Conservation (phyloP, 2,888 invertebrate species). For the Pediacus dermestoides region DNA sequence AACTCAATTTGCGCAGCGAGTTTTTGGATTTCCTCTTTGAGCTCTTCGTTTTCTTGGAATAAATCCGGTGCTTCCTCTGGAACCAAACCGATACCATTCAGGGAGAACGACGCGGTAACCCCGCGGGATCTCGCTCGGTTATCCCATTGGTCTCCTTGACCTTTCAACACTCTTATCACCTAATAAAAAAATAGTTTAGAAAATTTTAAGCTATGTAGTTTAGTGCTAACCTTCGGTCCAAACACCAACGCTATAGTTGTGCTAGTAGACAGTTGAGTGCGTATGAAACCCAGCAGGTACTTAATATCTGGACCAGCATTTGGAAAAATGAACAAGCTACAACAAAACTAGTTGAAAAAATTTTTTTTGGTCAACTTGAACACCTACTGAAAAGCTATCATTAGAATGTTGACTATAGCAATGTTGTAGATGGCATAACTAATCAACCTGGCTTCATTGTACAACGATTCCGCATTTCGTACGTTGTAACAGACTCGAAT, state of each 20-base stretch:
- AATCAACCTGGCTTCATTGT: slow-evolving; percentile 89
- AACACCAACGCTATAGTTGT: slow-evolving; percentile 81
- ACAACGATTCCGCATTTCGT: slow-evolving; percentile 85
- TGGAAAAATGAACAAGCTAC: slow-evolving; percentile 80
- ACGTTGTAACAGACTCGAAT: slow-evolving; percentile 83
- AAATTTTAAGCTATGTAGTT: not conserved
- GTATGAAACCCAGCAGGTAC: slow-evolving; percentile 85
- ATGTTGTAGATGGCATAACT: slow-evolving; percentile 95
- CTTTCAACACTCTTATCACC: slow-evolving; percentile 76
- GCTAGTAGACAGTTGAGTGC: slow-evolving; percentile 88
- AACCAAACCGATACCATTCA: slow-evolving; percentile 81
- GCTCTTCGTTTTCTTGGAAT: slow-evolving; percentile 86
- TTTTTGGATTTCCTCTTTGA: slow-evolving; percentile 91
- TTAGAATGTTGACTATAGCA: slow-evolving; percentile 85
- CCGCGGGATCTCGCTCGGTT: slow-evolving; percentile 78
- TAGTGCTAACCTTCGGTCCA: slow-evolving; percentile 69
- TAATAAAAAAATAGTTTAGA: slow-evolving; percentile 40
- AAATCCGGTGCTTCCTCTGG: slow-evolving; percentile 82
- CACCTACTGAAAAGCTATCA: slow-evolving; percentile 92
- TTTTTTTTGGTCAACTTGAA: slow-evolving; percentile 1
- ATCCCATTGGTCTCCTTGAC: slow-evolving; percentile 89
- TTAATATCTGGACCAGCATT: slow-evolving; percentile 88
- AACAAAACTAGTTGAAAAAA: slow-evolving; percentile 34
- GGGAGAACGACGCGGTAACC: slow-evolving; percentile 78
- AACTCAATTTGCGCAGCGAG: slow-evolving; percentile 88